These are phyloP conservation scores for Paedocypris sp. DNA, from an alignment of 2,113 vertebrate species.

Conservation along the genomic window DNA sequence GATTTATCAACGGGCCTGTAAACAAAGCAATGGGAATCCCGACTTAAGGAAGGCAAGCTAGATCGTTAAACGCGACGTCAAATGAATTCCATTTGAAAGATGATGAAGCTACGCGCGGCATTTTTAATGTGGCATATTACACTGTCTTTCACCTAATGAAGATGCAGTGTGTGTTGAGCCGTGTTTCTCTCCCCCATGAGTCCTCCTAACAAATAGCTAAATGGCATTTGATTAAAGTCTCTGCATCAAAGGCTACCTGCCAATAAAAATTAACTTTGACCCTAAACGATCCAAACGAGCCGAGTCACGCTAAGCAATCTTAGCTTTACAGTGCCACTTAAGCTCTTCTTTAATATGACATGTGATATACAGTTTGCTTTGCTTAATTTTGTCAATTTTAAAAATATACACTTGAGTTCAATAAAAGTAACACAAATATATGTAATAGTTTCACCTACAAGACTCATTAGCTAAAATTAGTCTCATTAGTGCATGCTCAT, in stretches of 20 bases:
- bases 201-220: constrained; percentile 20
- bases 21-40: constrained; percentile 13
- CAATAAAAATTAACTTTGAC: constrained; percentile 30
- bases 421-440: too few relatives aligned
- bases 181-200: constrained; percentile 12
- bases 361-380: too few relatives aligned
- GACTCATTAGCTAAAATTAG: too few relatives aligned
- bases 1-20: background rate
- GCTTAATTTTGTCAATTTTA: too few relatives aligned
- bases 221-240: constrained; percentile 22
- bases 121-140: constrained; percentile 1
- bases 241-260: constrained; percentile 27
- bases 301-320: constrained; percentile 29
- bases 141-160: constrained; percentile 17
- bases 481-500: too few relatives aligned
- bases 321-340: constrained; percentile 3
- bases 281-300: constrained; percentile 23
- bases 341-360: too few relatives aligned
- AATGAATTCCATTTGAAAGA: constrained; percentile 6
- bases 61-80: background rate
- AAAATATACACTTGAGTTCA: too few relatives aligned
- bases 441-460: too few relatives aligned
- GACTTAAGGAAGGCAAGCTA: background rate
- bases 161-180: constrained; percentile 10
- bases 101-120: background rate